Evolutionary conservation across 2,797 vertebrate species (phyloP), one percentile per base, ranked within the genome.

Genomic region (Galaxias olidus): DNA sequence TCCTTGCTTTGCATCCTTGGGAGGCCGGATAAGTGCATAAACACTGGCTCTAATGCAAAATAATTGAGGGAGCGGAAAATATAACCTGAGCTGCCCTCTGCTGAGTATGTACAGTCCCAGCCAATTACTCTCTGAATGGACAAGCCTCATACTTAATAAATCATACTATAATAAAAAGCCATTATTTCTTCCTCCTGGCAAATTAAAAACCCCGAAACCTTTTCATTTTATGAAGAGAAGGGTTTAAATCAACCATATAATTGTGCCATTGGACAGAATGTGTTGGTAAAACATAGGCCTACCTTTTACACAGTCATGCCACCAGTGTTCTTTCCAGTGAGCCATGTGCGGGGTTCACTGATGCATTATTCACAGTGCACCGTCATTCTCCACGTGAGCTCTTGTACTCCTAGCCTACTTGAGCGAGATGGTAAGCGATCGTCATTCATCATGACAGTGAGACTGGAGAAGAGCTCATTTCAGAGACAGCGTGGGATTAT

Each of bases 21-120:
- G 75, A 86, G 74, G 61, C 59, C 14, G 64, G 72, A 71, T 84
- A 84, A 53, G 49, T 30, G 49, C 30, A 86, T 84, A 85, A 86
- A 75, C 68, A 63, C 70, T 78, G 75, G 80, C 76, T 66, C 69
- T 65, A 72, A 71, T 80, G 77, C 57, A 59, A 56, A 52, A 52
- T 17, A 43, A 56, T 69, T 58, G 62, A 47, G 44, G 63, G 69
- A 71, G 59, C 64, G 43, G 62, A 78, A 65, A 74, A 43, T 65
- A 77, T 48, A 68, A 64, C 73, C 7, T 59, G 46, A 60, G 57
- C 61, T 45, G 9, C 46, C 19, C 17, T 10, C 42, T 13, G 43
- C 11, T 46, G 19, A 59, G 46, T 30, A 6, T 30, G 30, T 6
- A 30, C 59, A 50, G 9, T 5, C 59, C 17, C 17, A 15, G 46